phyloP scores from a whole-genome alignment of 2,888 invertebrate species.

The Coelinius sp. region DNA sequence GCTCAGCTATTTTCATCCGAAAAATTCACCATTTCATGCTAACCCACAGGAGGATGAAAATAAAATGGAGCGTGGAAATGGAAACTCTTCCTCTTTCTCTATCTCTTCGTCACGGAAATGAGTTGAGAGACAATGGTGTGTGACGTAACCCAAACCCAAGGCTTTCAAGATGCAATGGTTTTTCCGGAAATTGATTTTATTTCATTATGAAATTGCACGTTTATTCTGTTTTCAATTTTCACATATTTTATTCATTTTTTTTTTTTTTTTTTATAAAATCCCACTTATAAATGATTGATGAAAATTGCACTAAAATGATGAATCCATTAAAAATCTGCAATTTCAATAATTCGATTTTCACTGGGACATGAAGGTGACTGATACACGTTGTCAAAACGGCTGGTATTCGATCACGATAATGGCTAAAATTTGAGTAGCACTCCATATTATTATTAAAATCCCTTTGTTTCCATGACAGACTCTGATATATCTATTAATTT shows the following conservation, averaged over 20 bases:
- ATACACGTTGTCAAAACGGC: conserved; percentile 2
- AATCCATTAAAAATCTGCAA: conserved; percentile 16
- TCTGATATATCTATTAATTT: not conserved
- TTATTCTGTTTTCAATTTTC: not conserved
- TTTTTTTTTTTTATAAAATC: not conserved
- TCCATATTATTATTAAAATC: conserved; percentile 15
- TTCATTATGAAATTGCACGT: not conserved
- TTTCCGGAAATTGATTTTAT: not conserved
- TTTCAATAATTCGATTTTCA: conserved; percentile 20
- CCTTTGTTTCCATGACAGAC: conserved; percentile 3
- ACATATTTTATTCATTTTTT: not conserved
- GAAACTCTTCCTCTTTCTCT: conserved; percentile 45
- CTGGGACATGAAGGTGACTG: not conserved
- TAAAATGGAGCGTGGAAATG: conserved; percentile 50
- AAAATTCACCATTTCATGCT: conserved; percentile 40
- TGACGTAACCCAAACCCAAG: not conserved
- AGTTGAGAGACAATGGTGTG: not conserved
- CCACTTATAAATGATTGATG: conserved; percentile 18
- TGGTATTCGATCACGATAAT: conserved; percentile 25
- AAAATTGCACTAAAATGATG: conserved; percentile 15
- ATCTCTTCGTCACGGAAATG: conserved; percentile 22
- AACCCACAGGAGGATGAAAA: conserved; percentile 52
- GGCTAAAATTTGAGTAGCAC: not conserved
- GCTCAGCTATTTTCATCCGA: not conserved
- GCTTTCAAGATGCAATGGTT: not conserved